phyloP scores from a whole-genome alignment of 2,888 invertebrate genomes.

The Chydorus sphaericus region DNA sequence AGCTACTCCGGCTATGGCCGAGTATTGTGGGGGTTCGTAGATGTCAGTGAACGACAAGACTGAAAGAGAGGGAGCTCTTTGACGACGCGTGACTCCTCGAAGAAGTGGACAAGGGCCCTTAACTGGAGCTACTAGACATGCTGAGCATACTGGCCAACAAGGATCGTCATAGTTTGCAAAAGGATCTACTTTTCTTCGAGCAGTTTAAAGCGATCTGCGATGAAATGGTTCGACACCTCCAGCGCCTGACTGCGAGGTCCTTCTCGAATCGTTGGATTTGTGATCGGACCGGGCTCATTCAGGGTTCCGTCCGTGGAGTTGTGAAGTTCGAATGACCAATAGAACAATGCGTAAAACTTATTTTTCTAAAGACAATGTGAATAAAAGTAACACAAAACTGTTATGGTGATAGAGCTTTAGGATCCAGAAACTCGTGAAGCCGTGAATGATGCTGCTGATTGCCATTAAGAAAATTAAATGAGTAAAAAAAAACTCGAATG shows the following conservation, averaged over 20 bases:
- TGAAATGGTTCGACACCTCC: slow-evolving; percentile 81
- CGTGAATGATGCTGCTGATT: no score
- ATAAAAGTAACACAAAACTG: no score
- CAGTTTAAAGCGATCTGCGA: slow-evolving; percentile 72
- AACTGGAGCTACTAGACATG: slow-evolving; percentile 83
- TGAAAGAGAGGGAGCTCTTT: slow-evolving; percentile 52
- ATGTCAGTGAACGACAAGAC: slow-evolving; percentile 62
- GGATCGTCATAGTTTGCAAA: slow-evolving; percentile 76
- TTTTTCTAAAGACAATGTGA: no score
- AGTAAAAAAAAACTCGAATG: no score
- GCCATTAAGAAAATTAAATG: no score
- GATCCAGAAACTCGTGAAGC: no score
- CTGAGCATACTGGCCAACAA: slow-evolving; percentile 84
- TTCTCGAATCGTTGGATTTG: slow-evolving; percentile 76
- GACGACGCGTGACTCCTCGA: slow-evolving; percentile 33
- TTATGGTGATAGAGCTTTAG: no score
- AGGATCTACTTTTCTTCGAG: slow-evolving; percentile 84
- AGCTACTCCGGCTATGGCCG: slow-evolving; percentile 26
- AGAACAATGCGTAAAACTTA: no score
- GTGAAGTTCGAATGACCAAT: no score
- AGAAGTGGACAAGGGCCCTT: slow-evolving; percentile 82
- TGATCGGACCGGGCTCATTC: slow-evolving; percentile 68
- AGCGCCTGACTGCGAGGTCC: slow-evolving; percentile 77
- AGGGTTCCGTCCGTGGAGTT: slow-evolving; percentile 66
- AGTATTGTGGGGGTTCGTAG: slow-evolving; percentile 67